Percentiles rank a stretch among this genome's conserved stretches.
Evolutionary conservation across 1,140 invertebrate species (phyloP).

Genomic region (Paramacrobiotus metropolitanus): DNA sequence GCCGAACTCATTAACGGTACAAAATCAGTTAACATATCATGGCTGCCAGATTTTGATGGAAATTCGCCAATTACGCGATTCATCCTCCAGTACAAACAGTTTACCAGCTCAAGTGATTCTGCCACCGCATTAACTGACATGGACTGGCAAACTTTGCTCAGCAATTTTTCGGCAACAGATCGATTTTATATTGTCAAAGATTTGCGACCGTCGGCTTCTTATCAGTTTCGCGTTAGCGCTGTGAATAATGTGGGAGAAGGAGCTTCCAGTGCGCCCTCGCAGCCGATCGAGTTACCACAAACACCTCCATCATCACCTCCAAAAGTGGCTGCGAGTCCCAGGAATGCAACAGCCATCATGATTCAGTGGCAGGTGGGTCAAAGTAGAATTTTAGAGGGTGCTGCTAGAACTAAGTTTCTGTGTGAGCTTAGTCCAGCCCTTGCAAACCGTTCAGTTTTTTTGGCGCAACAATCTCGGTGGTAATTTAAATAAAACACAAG

Average conservation of each 20-base stretch:
- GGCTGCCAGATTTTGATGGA: constrained; percentile 85
- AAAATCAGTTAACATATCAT: constrained; percentile 55
- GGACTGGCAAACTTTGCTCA: constrained; percentile 57
- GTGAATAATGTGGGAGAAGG: constrained; percentile 84
- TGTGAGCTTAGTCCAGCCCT: too few relatives aligned
- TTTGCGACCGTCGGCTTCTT: constrained; percentile 73
- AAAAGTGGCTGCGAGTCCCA: constrained; percentile 45
- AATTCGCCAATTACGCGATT: constrained; percentile 82
- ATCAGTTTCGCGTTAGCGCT: constrained; percentile 83
- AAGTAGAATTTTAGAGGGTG: too few relatives aligned
- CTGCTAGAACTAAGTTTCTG: too few relatives aligned
- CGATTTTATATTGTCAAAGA: constrained; percentile 55
- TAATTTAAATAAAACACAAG: too few relatives aligned
- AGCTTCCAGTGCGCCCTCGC: constrained; percentile 57
- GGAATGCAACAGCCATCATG: constrained; percentile 62
- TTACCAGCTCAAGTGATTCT: neutral
- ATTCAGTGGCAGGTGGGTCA: constrained; percentile 75
- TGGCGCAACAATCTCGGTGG: too few relatives aligned
- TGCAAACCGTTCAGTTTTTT: too few relatives aligned
- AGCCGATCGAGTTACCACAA: constrained; percentile 63
- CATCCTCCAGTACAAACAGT: constrained; percentile 44
- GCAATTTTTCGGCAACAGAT: constrained; percentile 52
- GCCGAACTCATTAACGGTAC: constrained; percentile 33
- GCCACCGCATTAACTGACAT: neutral
- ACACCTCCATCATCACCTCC: constrained; percentile 30